Conservation (phyloP, 2,113 vertebrate genomes). For the Sander vitreus region DNA sequence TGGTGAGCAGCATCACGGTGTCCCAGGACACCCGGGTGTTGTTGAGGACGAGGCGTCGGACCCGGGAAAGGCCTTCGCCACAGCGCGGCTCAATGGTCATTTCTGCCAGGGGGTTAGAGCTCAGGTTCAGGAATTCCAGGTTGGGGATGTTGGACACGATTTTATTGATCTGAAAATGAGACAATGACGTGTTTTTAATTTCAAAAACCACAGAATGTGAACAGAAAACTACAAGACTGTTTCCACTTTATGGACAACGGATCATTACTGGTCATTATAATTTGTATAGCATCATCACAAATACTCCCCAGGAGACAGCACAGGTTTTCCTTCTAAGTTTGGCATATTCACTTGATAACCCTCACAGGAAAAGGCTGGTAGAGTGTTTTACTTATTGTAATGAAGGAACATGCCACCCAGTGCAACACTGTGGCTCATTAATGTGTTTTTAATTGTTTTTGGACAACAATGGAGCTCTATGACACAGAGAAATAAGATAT, state of each 20-base stretch:
- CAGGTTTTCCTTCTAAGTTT: too few species aligned
- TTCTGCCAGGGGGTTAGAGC: slow-evolving; percentile 94
- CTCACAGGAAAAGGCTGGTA: too few species aligned
- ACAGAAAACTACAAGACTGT: background rate
- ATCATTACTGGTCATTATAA: background rate
- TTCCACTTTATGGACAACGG: background rate
- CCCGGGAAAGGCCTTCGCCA: slow-evolving; percentile 90
- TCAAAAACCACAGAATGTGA: background rate
- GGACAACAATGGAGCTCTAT: too few species aligned
- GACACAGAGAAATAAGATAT: too few species aligned
- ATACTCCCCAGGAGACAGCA: too few species aligned
- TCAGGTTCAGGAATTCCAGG: slow-evolving; percentile 97
- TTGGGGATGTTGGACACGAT: slow-evolving; percentile 98
- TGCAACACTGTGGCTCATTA: too few species aligned
- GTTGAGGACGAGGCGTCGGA: slow-evolving; percentile 96
- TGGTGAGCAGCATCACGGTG: slow-evolving; percentile 91
- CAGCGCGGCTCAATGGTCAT: slow-evolving; percentile 87
- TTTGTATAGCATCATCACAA: background rate
- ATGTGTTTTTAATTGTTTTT: too few species aligned
- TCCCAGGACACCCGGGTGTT: slow-evolving; percentile 98
- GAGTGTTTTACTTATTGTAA: too few species aligned
- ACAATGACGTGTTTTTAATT: background rate
- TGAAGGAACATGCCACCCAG: too few species aligned
- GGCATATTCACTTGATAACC: too few species aligned
- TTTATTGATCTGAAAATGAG: slow-evolving; percentile 91